Base-by-base conservation (phyloP, 2,113 vertebrate species). In the Spizaetus ornatus region DNA sequence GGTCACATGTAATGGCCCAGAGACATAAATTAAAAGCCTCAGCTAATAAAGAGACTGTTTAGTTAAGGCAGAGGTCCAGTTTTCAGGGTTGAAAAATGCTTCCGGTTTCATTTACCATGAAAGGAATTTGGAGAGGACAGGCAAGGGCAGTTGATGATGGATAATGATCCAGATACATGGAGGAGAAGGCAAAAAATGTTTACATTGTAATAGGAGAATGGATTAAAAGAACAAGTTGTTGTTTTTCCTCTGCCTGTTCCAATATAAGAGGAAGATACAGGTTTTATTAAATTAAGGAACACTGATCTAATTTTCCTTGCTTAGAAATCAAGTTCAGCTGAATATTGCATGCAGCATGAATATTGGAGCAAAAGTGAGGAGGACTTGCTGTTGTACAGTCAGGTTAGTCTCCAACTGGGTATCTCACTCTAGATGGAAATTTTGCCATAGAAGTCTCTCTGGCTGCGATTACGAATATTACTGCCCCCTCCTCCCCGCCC, bases 41-140 rank as follows among this genome's bases (percentile, higher is more conserved):
- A 55, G 61, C 43, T 96, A 90, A 62, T 69, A 82, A 94, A 88
- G 65, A 67, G 61, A 55, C 36, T 79, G 55, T 82, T 90, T 90
- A 63, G 52, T 56, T 93, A 83, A 47, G 38, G 55, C 26, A 82
- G 45, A 82, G 55, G 58, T 73, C 73, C 74, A 63, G 50, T 56
- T 63, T 82, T 71, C 70, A 76, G 79, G 21, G 48, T 11, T 50
- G 40, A 93, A 72, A 95, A 89, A 90, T 31, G n/a, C 26, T 92
- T 61, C 50, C 9, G 8, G 53, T 92, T 72, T 81, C 47, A 43
- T 90, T 94, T 81, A 32, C 26, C 15, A 5, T 52, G 31, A 63
- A 85, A 86, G 59, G 78, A 81, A 67, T 89, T 62, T 70, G 45
- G 52, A 69, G 50, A 58, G 16, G 67, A 42, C 21, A 50, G 27